These are phyloP conservation scores for Corapipo altera DNA, from an alignment of 2,113 vertebrate genomes.

Conservation along the genomic window DNA sequence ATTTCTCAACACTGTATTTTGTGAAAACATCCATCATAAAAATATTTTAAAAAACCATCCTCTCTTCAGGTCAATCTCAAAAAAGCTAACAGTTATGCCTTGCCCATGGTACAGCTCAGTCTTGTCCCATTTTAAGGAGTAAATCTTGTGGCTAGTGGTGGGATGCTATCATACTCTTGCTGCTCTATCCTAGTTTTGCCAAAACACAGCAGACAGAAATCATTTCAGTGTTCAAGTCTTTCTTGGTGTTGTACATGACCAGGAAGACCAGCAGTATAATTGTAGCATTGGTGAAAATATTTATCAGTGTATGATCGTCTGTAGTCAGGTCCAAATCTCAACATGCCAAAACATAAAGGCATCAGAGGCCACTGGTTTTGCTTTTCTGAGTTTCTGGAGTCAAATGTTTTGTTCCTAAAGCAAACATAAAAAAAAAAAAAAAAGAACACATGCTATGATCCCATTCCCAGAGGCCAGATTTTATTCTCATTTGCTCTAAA, in stretches of 20 bases:
- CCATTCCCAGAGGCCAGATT: not conserved
- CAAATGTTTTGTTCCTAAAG: not conserved
- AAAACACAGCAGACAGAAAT: not conserved
- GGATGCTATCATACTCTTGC: rapidly evolving
- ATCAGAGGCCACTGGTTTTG: not conserved
- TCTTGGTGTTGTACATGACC: not conserved
- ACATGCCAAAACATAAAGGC: not conserved
- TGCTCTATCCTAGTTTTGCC: not conserved
- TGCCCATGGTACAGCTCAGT: not conserved
- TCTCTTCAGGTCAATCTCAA: not conserved
- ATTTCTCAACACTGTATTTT: not conserved
- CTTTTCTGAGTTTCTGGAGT: not conserved
- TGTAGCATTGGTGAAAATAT: not conserved
- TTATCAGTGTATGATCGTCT: not conserved
- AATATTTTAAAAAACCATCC: not conserved
- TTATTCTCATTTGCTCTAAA: slow-evolving; percentile 28
- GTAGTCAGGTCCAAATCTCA: not conserved
- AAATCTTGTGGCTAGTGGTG: rapidly evolving
- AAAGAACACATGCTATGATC: not conserved
- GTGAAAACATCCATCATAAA: not conserved
- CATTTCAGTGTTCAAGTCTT: not conserved
- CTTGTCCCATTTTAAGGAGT: not conserved
- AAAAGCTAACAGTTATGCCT: not conserved
- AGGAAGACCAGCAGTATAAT: not conserved
- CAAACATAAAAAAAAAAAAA: not conserved